These are phyloP conservation scores for Scylla paramamosain DNA, from an alignment of 1,140 invertebrate species.

Conservation along the genomic window DNA sequence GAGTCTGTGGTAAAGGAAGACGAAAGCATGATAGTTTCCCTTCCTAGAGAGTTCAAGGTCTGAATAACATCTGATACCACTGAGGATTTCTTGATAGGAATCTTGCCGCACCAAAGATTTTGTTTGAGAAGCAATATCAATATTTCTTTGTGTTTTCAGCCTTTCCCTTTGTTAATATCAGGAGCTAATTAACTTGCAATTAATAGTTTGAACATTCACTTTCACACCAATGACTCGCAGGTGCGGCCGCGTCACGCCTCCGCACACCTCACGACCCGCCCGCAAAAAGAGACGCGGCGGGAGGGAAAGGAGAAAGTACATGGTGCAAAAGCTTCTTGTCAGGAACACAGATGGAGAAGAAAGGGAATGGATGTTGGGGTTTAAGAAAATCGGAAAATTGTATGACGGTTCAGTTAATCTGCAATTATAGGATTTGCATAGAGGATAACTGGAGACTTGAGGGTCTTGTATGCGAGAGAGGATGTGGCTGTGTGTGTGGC, in stretches of 20 bases:
- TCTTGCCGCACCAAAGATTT: too few species aligned
- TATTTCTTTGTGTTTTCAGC: background rate
- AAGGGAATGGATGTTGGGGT: background rate
- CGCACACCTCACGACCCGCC: background rate
- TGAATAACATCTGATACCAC: too few species aligned
- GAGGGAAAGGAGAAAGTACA: background rate
- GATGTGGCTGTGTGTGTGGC: background rate
- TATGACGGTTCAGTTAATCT: too few species aligned
- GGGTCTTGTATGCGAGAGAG: background rate
- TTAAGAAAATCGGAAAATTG: background rate
- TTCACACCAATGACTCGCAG: background rate
- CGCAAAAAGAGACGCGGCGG: slow-evolving; percentile 7
- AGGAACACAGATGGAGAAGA: slow-evolving; percentile 11
- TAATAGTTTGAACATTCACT: background rate
- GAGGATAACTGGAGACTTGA: background rate
- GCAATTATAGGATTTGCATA: too few species aligned
- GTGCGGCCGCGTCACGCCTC: slow-evolving; percentile 6
- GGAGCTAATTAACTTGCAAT: background rate
- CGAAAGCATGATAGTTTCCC: too few species aligned
- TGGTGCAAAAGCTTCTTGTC: background rate
- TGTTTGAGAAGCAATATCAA: background rate
- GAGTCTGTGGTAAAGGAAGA: too few species aligned
- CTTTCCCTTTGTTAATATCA: background rate
- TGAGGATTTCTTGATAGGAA: too few species aligned
- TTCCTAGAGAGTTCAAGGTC: too few species aligned